Evolutionary conservation across 2,888 invertebrate species (phyloP), one percentile per base, ranked within the genome.

Genomic region (Actias luna): DNA sequence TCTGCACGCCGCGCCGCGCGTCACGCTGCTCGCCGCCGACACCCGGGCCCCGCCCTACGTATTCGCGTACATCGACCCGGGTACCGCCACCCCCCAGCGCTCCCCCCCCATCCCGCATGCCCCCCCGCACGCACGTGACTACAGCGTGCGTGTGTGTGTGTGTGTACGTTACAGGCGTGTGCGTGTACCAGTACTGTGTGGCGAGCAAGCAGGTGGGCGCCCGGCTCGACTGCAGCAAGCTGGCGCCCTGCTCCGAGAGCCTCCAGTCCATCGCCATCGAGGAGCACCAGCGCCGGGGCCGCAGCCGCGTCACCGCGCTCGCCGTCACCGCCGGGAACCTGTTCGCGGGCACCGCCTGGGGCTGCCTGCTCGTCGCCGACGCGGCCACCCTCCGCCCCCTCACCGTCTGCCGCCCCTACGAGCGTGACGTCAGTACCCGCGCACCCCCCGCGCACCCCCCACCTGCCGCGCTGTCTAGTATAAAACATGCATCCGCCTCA

Each of bases 311-410:
- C 46, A 70, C 77, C 60, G 36, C 27, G 55, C 55, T 55, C 16
- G 29, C 29, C 12, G 55, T n/a, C n/a, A 16, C 29, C 55, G 27
- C 55, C 55, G 55, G 55, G 16, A 55, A 55, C 75, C 89, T 99
- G 50, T 98, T 97, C 84, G 96, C 98, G 66, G 99, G 99, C 58
- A 99, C 99, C 0, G 97, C 98, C 8, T 97, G 98, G 96, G 99
- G 99, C 29, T 98, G 98, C 83, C 91, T 99, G 58, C 96, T 99
- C 61, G 96, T 99, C 7, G 97, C 98, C 0, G 98, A 98, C 82
- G 94, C 96, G 22, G 92, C 93, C 63, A 94, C 96, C 0, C 93
- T 99, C 72, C 92, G 97, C 2, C 98, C 99, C 0, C 95, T 98
- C 64, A 97, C 98, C 4, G 96, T 98, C n/a, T 98, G 98, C 92